Evolutionary conservation across 2,797 vertebrate genomes (phyloP), one percentile per base, ranked within the genome.

Genomic region (Anableps anableps): DNA sequence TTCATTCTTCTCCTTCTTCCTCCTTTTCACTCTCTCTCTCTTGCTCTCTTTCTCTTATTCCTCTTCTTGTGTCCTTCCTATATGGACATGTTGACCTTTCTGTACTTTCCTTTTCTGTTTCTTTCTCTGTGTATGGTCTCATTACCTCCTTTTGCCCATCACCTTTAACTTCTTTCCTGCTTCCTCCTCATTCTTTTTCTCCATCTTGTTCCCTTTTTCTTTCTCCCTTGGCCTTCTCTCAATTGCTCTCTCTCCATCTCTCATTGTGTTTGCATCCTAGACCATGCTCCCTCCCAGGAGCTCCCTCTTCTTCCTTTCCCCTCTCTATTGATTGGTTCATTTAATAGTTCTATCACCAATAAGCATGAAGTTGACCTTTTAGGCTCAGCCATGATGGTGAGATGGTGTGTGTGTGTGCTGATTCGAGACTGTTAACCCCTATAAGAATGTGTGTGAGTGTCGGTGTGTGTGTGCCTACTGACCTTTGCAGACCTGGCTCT

Each of bases 311-410:
- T 87, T 87, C 95, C 72, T 95, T 95, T 94, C 81, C 74, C 36
- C 94, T 95, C 93, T 88, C 92, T 96, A 98, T 99, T 96, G 97
- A 97, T 98, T 97, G 97, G 96, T 97, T 97, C 96, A 97, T 98
- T 97, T 97, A 97, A 98, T 99, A 97, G 97, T 97, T 98, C 97
- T 97, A 97, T 98, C 97, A 97, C 97, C 97, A 97, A 97, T 98
- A 97, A 97, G 96, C 96, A 97, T 95, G 95, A 96, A 96, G 95
- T 97, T 99, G 97, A 98, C 98, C 98, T 99, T 96, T 98, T 95
- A 94, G 96, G 87, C 96, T 96, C 96, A 96, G 97, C 97, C 95
- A 97, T 97, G 97, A 97, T 97, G 96, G 96, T 95, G 96, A 95
- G 71, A 77, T n/a, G 70, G 36, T 51, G 68, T 29, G 51, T 38